Base-by-base conservation (phyloP, 2,888 invertebrate genomes). In the Cynaeus angustus region DNA sequence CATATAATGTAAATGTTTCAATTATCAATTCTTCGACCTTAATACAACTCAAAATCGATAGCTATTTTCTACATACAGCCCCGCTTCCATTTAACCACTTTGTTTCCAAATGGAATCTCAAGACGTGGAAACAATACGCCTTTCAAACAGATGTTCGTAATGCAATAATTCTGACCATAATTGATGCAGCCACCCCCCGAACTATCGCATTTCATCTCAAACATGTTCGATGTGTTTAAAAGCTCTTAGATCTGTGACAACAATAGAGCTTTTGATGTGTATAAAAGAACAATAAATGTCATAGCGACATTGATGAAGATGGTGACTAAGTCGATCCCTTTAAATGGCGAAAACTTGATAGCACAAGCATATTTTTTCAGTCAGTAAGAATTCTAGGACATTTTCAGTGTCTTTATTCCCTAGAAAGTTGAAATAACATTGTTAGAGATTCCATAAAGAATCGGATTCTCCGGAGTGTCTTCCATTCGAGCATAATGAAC, bases 251-350 rank as follows among this genome's bases (percentile, higher is more conserved):
- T 45, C 21, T 21, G 13, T 9, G 12, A 26, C 33, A 46, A 46
- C 46, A 59, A 59, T 59, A 10, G 33, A 45, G 59, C 58, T 43
- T 46, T 59, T 46, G 46, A 45, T 59, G 59, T 16, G 28, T 59
- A 59, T 59, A 59, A 59, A 59, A 59, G 59, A 59, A 59, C 59
- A 59, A 59, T 59, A 59, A 59, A 46, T 41, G 58, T 43, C 43
- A 43, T 26, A 1, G 10, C 50, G 30, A 28, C 50, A 45, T 59
- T 59, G 59, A 59, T 59, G 26, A 30, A 59, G 59, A 58, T 8
- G 8, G 8, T n/a, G 7, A n/a, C 37, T n/a, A 7, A 37, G 37
- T 38, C 21, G 13, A 55, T 12, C 37, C 12, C 12, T 58, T 58
- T 28, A 45, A 58, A 58, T 43, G 30, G n/a, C 30, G 10, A 33